Percentiles rank a stretch among this genome's conserved stretches.
Conservation (phyloP, 2,888 invertebrate species). For the Scaptomyza reducta region DNA sequence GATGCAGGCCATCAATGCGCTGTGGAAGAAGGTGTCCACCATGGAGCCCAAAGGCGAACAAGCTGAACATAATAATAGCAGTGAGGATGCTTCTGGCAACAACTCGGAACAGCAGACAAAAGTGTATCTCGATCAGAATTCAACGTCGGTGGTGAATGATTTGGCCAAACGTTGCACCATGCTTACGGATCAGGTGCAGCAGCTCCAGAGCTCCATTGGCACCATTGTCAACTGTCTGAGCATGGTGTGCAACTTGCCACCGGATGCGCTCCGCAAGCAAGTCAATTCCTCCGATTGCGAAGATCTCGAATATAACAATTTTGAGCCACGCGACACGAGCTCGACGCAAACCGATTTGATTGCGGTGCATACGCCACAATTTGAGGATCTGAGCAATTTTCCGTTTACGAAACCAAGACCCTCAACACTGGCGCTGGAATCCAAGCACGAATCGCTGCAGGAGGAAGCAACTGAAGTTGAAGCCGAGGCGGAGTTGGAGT, state of each 20-base stretch:
- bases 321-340: slow-evolving; percentile 83
- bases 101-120: slow-evolving; percentile 4
- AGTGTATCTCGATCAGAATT: slow-evolving; percentile 85
- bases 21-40: slow-evolving; percentile 94
- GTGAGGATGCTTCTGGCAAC: slow-evolving; percentile 14
- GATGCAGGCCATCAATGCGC: slow-evolving; percentile 95
- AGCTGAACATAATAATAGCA: background rate
- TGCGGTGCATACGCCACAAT: slow-evolving; percentile 91
- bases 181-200: slow-evolving; percentile 91
- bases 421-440: slow-evolving; percentile 82
- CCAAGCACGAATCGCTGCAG: slow-evolving; percentile 40
- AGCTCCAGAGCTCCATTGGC: slow-evolving; percentile 91
- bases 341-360: slow-evolving; percentile 92
- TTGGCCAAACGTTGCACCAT: slow-evolving; percentile 90
- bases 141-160: slow-evolving; percentile 88
- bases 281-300: slow-evolving; percentile 69
- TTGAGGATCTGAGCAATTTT: slow-evolving; percentile 84
- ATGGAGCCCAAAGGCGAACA: slow-evolving; percentile 80
- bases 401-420: slow-evolving; percentile 84
- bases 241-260: slow-evolving; percentile 84
- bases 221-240: slow-evolving; percentile 90
- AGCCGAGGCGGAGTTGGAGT: background rate
- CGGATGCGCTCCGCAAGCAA: slow-evolving; percentile 81
- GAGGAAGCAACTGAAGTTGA: slow-evolving; percentile 17
- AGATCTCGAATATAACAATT: slow-evolving; percentile 15